Evolutionary conservation across 1,140 invertebrate genomes (phyloP).

Genomic region (Leptopilina boulardi): DNA sequence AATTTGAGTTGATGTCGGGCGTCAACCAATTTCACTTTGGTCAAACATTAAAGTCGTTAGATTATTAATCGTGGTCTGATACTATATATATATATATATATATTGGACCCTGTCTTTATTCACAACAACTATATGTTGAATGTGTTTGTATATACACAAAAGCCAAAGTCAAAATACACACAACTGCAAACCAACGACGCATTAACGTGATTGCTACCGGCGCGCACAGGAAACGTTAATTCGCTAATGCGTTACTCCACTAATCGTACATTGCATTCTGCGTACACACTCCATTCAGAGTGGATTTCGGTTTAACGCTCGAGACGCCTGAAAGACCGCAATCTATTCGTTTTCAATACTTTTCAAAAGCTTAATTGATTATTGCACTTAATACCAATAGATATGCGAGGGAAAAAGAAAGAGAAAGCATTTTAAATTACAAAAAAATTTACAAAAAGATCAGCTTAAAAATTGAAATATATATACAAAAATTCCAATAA

Average conservation of each 20-base stretch:
- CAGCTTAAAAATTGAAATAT: too few relatives aligned
- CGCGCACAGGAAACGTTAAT: constrained; percentile 25
- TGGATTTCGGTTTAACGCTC: constrained; percentile 8
- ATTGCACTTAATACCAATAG: not conserved
- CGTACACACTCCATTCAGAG: constrained; percentile 16
- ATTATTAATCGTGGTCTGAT: constrained; percentile 20
- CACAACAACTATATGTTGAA: not conserved
- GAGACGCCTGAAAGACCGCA: constrained; percentile 1
- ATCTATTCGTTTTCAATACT: not conserved
- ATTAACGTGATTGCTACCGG: constrained; percentile 28
- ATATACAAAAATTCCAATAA: too few relatives aligned
- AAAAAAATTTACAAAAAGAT: too few relatives aligned
- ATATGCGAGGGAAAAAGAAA: too few relatives aligned
- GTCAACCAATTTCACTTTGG: constrained; percentile 18
- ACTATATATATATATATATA: not conserved
- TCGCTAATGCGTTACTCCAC: constrained; percentile 29
- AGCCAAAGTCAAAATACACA: not conserved
- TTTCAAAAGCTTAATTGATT: not conserved
- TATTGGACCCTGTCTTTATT: not conserved
- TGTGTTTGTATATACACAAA: not conserved
- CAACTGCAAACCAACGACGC: constrained; percentile 27
- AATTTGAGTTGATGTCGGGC: not conserved
- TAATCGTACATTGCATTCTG: constrained; percentile 14
- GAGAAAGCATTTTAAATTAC: too few relatives aligned
- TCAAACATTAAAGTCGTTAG: constrained; percentile 23